These are phyloP conservation scores for Anser cygnoides DNA, from an alignment of 2,113 vertebrate species.

Conservation along the genomic window DNA sequence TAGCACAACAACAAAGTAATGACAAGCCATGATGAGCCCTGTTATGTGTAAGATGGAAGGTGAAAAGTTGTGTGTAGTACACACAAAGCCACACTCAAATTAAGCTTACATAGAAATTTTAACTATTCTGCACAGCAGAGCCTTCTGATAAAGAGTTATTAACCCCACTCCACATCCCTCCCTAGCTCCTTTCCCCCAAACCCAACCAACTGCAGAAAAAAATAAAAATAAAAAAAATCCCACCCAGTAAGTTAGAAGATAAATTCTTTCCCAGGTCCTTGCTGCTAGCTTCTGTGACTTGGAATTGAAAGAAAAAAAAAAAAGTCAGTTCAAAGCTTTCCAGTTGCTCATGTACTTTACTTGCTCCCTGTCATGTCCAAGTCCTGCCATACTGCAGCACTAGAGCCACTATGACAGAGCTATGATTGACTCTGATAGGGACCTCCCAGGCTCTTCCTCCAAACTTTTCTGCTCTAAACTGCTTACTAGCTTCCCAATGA, in stretches of 20 bases:
- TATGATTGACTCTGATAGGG: background rate
- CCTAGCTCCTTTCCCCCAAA: background rate
- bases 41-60: background rate
- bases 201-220: background rate
- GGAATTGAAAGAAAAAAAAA: background rate
- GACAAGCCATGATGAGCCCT: background rate
- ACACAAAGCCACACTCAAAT: background rate
- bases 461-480: background rate
- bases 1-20: background rate
- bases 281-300: background rate
- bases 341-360: background rate
- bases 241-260: background rate
- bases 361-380: background rate
- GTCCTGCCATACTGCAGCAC: background rate
- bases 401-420: background rate
- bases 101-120: background rate
- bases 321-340: background rate
- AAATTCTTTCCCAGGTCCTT: background rate
- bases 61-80: background rate
- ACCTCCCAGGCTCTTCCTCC: background rate
- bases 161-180: background rate
- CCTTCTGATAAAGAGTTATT: background rate
- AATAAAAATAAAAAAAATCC: background rate
- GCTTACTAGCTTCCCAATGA: background rate
- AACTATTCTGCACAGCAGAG: background rate